Base-by-base conservation (phyloP, 2,113 vertebrate species). In the Empidonax alnorum region DNA sequence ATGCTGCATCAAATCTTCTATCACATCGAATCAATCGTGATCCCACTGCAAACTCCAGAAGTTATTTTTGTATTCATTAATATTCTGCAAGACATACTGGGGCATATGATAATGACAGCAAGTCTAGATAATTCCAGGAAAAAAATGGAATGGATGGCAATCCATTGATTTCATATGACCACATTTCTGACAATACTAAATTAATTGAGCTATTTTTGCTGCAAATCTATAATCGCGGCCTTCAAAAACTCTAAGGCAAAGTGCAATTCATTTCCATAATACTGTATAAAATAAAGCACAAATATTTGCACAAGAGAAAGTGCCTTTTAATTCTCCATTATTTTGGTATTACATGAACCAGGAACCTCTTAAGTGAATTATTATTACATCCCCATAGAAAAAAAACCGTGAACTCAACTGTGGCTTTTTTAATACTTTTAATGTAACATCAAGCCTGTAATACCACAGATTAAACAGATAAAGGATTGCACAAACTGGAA, bases 351-450 rank as follows among this genome's bases (percentile, higher is more conserved):
- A 86, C 37, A 68, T 8, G 31, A 92, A 79, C 31, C 50, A 77
- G 61, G 68, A 90, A 61, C 73, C 69, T 89, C 73, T 82, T 63
- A 66, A 39, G 52, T 8, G 4, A 95, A 84, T 42, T 44, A 84
- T 81, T 83, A 80, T 56, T 87, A 68, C 86, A 78, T 89, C 61
- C 75, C 62, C 20, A 9, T 18, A 27, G 39, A 24, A 22, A 90
- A 55, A 58, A 65, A 58, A 12, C 7, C 2, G 46, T 35, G 77
- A 94, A 69, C 63, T 91, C 4, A 8, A 73, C 87, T 86, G 87
- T 63, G 81, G 82, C 87, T 92, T 84, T 95, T 94, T 94, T 85
- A 86, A 97, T 95, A 96, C 50, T 83, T 90, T 56, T 97, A 96
- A 96, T 91, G 89, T 41, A 97, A 82, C 91, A 84, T 91, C 72